Base-by-base conservation (phyloP, 2,113 vertebrate species). In the Platichthys flesus region DNA sequence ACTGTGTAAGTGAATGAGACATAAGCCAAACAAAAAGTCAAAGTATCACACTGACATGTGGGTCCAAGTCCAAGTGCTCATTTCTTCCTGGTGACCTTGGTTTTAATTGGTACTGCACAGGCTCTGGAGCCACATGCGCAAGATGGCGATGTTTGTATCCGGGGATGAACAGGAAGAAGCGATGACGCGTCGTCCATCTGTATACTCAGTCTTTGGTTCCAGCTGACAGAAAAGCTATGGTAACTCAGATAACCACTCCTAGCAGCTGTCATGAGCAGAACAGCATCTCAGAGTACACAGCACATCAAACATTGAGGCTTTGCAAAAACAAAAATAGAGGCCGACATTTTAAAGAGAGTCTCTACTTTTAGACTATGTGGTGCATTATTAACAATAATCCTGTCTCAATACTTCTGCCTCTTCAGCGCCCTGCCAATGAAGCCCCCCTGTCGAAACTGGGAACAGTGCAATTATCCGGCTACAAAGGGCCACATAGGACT, bases 401-500 rank as follows among this genome's bases (percentile, higher is more conserved):
- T 20, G 67, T 69, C 26, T 81, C 54, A 62, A 78, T 81, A 70
- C 69, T 69, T 82, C 51, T 86, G 70, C 57, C 51, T 65, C 16
- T 21, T 69, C 61, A 70, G 10, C 23, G 56, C 20, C 71, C 52
- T 15, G 59, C 64, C 54, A 64, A 62, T 70, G 52, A 85, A 88
- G 35, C 58, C 65, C 18, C 24, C n/a, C 65, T 35, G 59, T 79
- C 21, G 62, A 75, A 74, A 80, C 42, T 26, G 58, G 82, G 71
- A 92, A 83, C 79, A 83, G 83, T 75, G 86, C 85, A 93, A 94
- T 94, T 92, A 92, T 84, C 76, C 78, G 74, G 68, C 83, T 68
- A 92, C 87, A 91, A 89, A 89, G 68, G 84, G 54, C 72, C 70
- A 71, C 75, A 82, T 51, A 84, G 83, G 78, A 67, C 81, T 76